Evolutionary conservation across 1,140 invertebrate genomes (phyloP).

Genomic region (Drosophila tsacasi): DNA sequence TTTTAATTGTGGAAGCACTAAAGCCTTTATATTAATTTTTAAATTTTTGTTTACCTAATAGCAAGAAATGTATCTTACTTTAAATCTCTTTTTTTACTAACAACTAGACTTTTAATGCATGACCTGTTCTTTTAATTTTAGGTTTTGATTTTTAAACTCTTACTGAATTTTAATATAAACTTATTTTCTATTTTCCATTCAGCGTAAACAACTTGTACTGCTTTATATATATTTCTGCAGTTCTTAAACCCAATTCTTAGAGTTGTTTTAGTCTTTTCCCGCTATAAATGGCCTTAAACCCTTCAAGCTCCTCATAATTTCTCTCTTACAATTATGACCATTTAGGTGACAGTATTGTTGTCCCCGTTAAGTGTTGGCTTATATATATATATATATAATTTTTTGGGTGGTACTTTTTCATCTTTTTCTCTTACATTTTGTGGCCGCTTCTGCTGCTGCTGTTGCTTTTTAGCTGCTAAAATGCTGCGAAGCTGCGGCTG

Average conservation of each 20-base stretch:
- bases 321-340: constrained; percentile 12
- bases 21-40: too few relatives aligned
- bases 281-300: not conserved
- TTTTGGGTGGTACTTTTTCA: constrained; percentile 40
- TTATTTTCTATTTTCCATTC: too few relatives aligned
- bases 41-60: too few relatives aligned
- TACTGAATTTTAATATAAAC: too few relatives aligned
- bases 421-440: constrained; percentile 47
- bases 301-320: not conserved
- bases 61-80: too few relatives aligned
- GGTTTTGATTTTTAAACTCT: too few relatives aligned
- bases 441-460: constrained; percentile 34
- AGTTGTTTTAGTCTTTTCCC: not conserved
- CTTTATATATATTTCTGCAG: not conserved
- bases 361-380: constrained; percentile 16
- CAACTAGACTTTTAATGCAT: too few relatives aligned
- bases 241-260: not conserved
- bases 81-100: too few relatives aligned
- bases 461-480: constrained; percentile 18
- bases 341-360: constrained; percentile 35
- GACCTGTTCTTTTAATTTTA: too few relatives aligned
- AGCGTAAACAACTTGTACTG: too few relatives aligned
- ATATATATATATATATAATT: constrained; percentile 13
- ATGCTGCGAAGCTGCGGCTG: constrained; percentile 41
- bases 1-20: too few relatives aligned